Evolutionary conservation across 2,888 invertebrate species (phyloP).

Genomic region (Pseudeuparius sepicola): DNA sequence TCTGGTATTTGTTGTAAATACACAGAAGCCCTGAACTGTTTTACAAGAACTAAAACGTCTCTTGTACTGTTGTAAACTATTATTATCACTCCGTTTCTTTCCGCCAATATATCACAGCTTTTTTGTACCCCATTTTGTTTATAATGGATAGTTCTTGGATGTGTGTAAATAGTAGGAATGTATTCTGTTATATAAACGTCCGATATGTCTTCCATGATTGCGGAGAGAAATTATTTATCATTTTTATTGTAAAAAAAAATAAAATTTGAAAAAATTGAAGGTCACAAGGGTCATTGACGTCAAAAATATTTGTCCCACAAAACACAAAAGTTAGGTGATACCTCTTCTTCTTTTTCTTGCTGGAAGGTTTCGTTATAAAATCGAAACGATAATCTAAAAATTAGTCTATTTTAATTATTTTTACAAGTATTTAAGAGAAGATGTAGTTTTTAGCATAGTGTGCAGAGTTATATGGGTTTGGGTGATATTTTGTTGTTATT

Average conservation of each 20-base stretch:
- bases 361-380: too few species aligned
- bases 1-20: constrained; percentile 55
- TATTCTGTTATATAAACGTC: constrained; percentile 34
- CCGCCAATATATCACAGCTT: constrained; percentile 67
- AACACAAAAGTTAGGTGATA: too few species aligned
- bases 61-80: constrained; percentile 68
- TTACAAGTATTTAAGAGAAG: too few species aligned
- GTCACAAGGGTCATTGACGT: neutral
- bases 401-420: too few species aligned
- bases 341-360: too few species aligned
- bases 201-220: constrained; percentile 31
- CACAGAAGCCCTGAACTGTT: constrained; percentile 84
- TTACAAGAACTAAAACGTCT: constrained; percentile 70
- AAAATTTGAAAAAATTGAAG: too few species aligned
- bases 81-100: constrained; percentile 76
- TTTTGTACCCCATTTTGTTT: constrained; percentile 61
- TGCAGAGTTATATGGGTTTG: too few species aligned
- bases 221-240: neutral
- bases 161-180: constrained; percentile 48
- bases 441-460: too few species aligned
- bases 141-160: constrained; percentile 59
- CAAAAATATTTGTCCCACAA: constrained; percentile 2
- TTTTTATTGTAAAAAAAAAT: neutral
- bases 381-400: too few species aligned
- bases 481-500: too few species aligned